These are phyloP conservation scores for Euplexia lucipara DNA, from an alignment of 2,888 invertebrate species.

Conservation along the genomic window DNA sequence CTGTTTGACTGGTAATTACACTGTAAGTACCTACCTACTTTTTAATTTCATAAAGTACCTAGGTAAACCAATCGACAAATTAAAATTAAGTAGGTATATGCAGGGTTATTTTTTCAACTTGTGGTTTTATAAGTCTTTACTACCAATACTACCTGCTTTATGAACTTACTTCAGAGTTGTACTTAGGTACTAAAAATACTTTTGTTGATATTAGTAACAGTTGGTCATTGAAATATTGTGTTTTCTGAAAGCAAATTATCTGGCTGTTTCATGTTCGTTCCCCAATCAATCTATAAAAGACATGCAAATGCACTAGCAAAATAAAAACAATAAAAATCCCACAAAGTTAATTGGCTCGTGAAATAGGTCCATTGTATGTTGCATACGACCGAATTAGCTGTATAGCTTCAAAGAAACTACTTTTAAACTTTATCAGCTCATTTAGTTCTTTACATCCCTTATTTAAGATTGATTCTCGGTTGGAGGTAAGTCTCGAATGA, in stretches of 20 bases:
- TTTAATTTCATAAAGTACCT: too few relatives aligned
- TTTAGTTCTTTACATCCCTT: constrained; percentile 71
- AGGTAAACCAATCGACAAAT: too few relatives aligned
- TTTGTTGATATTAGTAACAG: not conserved
- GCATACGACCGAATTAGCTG: constrained; percentile 85
- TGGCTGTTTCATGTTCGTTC: not conserved
- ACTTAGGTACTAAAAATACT: too few relatives aligned
- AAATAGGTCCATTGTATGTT: constrained; percentile 87
- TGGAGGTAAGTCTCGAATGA: constrained; percentile 72
- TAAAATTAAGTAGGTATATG: too few relatives aligned
- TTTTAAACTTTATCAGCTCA: constrained; percentile 68
- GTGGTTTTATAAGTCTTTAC: too few relatives aligned
- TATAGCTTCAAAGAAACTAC: constrained; percentile 80
- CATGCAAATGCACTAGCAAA: constrained; percentile 49
- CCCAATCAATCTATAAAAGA: constrained; percentile 55
- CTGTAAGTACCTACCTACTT: too few relatives aligned
- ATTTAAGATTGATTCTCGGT: constrained; percentile 81
- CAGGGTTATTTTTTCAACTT: too few relatives aligned
- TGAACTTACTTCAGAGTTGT: too few relatives aligned
- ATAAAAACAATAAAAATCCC: constrained; percentile 72
- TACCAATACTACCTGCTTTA: too few relatives aligned
- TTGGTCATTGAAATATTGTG: not conserved
- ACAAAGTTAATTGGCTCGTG: constrained; percentile 86
- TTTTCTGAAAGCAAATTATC: not conserved
- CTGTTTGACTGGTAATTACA: too few relatives aligned